Evolutionary conservation across 2,888 invertebrate genomes (phyloP).

Genomic region (Aplocera efformata): DNA sequence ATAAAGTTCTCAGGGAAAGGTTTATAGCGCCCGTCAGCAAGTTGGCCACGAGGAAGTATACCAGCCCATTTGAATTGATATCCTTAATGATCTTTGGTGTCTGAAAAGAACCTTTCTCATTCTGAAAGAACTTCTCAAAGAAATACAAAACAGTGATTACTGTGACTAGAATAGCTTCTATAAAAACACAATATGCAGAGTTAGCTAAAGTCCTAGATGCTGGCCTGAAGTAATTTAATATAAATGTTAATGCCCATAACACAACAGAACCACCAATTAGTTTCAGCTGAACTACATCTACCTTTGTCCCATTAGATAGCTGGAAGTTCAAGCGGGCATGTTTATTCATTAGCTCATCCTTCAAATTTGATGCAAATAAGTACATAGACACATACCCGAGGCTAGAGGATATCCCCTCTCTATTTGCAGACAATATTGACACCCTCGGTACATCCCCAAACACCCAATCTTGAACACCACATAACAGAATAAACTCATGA

Average conservation of each 20-base stretch:
- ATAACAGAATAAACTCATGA: slow-evolving; percentile 84
- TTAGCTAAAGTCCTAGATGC: slow-evolving; percentile 92
- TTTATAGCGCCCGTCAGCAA: slow-evolving; percentile 92
- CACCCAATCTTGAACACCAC: slow-evolving; percentile 86
- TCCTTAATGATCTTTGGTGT: slow-evolving; percentile 83
- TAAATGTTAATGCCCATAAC: slow-evolving; percentile 67
- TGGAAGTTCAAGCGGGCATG: slow-evolving; percentile 25
- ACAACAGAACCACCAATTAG: slow-evolving; percentile 32
- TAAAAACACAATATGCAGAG: slow-evolving; percentile 89
- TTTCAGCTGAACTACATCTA: slow-evolving; percentile 11
- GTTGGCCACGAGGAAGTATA: slow-evolving; percentile 92
- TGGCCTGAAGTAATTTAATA: slow-evolving; percentile 74
- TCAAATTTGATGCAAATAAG: slow-evolving; percentile 85
- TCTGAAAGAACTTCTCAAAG: slow-evolving; percentile 69
- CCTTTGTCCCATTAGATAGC: slow-evolving; percentile 3
- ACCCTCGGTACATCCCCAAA: slow-evolving; percentile 79
- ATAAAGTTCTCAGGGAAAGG: slow-evolving; percentile 83
- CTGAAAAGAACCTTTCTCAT: slow-evolving; percentile 38
- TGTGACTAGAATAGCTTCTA: slow-evolving; percentile 83
- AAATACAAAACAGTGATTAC: slow-evolving; percentile 77
- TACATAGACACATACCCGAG: slow-evolving; percentile 93
- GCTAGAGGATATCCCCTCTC: slow-evolving; percentile 93
- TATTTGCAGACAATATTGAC: slow-evolving; percentile 88
- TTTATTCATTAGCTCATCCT: slow-evolving; percentile 70
- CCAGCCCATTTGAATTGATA: slow-evolving; percentile 89